Percentiles rank a stretch among this genome's conserved stretches.
These are phyloP conservation scores for Hydrocynus forskahlii DNA, from an alignment of 2,797 vertebrate genomes.

Conservation along the genomic window DNA sequence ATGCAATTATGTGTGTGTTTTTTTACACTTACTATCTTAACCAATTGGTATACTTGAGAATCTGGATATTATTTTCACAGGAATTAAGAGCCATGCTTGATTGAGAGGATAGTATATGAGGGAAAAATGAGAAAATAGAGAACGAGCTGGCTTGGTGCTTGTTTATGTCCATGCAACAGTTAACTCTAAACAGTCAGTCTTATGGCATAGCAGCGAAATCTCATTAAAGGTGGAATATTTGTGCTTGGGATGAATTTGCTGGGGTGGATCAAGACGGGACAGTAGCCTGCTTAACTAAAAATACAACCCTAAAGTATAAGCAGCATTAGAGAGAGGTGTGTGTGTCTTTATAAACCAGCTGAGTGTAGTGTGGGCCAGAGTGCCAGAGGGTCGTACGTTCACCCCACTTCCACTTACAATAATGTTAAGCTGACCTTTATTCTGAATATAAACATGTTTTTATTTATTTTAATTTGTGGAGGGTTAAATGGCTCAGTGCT, in stretches of 20 bases:
- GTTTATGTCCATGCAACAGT: not conserved
- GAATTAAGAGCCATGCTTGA: no score
- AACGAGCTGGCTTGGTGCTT: not conserved
- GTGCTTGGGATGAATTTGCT: not conserved
- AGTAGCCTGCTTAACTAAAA: not conserved
- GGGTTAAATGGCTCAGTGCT: no score
- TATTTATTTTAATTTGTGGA: no score
- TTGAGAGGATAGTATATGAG: no score
- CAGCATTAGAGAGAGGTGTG: not conserved
- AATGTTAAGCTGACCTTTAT: no score
- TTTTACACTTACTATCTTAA: not conserved
- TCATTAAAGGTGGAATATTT: not conserved
- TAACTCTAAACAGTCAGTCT: not conserved
- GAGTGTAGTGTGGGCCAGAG: not conserved
- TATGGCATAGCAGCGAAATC: not conserved
- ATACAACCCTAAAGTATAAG: not conserved
- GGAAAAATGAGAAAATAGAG: not conserved
- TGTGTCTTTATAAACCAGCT: no score
- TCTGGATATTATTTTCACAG: no score
- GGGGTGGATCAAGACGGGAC: not conserved
- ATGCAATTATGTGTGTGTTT: not conserved
- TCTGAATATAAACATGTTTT: no score
- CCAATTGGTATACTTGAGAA: no score
- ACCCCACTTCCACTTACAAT: no score
- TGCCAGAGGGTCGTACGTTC: no score